These are phyloP conservation scores for Melanostigma gelatinosum DNA, from an alignment of 2,113 vertebrate genomes.

Conservation along the genomic window DNA sequence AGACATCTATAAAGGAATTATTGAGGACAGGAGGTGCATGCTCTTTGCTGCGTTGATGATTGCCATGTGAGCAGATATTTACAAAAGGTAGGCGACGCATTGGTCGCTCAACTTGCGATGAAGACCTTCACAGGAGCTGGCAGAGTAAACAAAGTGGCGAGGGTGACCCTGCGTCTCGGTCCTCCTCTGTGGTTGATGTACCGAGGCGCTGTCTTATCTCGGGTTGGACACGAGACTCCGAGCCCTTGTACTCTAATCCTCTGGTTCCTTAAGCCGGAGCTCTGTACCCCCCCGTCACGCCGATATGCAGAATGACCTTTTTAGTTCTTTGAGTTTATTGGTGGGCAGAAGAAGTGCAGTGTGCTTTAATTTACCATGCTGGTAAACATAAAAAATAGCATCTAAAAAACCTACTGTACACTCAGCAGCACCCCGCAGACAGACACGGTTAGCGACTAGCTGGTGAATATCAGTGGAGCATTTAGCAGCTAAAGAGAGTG, in stretches of 20 bases:
- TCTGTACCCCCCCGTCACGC: constrained; percentile 54
- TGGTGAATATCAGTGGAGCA: neutral
- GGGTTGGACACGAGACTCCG: constrained; percentile 63
- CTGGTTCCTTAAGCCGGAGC: constrained; percentile 71
- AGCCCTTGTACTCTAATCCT: constrained; percentile 75
- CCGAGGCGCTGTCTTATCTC: constrained; percentile 68
- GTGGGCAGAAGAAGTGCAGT: neutral
- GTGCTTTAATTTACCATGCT: neutral
- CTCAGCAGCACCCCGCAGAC: neutral
- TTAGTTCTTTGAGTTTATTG: neutral
- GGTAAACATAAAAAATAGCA: neutral
- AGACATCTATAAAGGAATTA: constrained; percentile 80
- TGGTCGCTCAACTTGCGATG: constrained; percentile 33
- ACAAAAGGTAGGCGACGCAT: constrained; percentile 39
- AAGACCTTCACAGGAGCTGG: constrained; percentile 48
- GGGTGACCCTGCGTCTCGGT: constrained; percentile 50
- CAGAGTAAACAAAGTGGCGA: constrained; percentile 55
- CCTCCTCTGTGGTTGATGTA: constrained; percentile 47
- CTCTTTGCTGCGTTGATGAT: constrained; percentile 70
- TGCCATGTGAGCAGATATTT: constrained; percentile 73
- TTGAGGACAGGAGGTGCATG: constrained; percentile 69
- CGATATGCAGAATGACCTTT: neutral
- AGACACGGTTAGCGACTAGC: neutral
- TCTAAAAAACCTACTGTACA: neutral
- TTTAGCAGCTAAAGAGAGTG: neutral